These are phyloP conservation scores for Micronycteris hirsuta DNA, from an alignment of 2,113 vertebrate species.

Conservation along the genomic window DNA sequence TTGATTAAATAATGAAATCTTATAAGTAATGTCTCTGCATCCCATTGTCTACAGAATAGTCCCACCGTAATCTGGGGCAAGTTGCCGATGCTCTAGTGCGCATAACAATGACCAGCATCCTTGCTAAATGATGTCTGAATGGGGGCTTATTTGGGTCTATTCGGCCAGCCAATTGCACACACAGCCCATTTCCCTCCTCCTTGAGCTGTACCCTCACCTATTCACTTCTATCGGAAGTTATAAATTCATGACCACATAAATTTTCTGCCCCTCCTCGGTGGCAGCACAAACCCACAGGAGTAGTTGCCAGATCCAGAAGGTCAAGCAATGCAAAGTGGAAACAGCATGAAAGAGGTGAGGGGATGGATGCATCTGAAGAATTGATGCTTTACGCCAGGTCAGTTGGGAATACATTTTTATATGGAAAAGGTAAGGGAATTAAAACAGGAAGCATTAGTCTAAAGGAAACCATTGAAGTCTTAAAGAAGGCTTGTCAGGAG, in stretches of 20 bases:
- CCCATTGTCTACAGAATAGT: background rate
- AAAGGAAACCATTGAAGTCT: background rate
- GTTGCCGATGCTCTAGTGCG: background rate
- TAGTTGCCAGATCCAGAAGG: background rate
- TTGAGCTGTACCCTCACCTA: background rate
- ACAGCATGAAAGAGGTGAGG: background rate
- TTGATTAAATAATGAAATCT: background rate
- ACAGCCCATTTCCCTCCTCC: background rate
- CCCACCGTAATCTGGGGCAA: background rate
- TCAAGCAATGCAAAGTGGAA: background rate
- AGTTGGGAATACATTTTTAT: background rate
- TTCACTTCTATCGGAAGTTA: background rate
- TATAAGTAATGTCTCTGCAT: background rate
- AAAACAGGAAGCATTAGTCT: background rate
- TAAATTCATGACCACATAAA: background rate
- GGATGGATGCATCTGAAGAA: background rate
- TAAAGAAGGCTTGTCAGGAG: background rate
- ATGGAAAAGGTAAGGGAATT: background rate
- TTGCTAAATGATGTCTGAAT: background rate
- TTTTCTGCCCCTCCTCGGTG: background rate
- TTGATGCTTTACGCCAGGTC: background rate
- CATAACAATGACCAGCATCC: background rate
- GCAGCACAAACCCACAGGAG: background rate
- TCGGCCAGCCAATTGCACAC: background rate
- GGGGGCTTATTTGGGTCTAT: background rate